phyloP scores from a whole-genome alignment of 2,888 invertebrate genomes.

The Andricus curvator region DNA sequence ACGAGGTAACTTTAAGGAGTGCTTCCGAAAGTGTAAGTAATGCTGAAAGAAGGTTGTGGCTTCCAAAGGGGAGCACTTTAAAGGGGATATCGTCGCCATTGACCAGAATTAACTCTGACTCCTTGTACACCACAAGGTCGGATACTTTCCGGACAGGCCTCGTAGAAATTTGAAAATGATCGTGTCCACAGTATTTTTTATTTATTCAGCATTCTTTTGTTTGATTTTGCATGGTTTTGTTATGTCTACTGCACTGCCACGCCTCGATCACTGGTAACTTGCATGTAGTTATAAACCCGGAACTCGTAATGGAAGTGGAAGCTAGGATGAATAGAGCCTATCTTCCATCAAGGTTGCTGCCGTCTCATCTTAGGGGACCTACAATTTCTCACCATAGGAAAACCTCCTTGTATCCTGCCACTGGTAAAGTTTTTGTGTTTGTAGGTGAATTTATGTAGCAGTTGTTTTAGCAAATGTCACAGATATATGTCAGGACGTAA shows the following conservation, averaged over 20 bases:
- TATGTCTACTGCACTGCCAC: conserved; percentile 73
- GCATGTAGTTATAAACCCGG: conserved; percentile 90
- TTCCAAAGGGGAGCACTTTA: too few species aligned
- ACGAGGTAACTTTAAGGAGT: too few species aligned
- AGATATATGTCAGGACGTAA: neutral
- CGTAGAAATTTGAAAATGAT: neutral
- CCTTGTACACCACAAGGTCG: too few species aligned
- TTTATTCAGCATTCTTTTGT: conserved; percentile 69
- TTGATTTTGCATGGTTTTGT: conserved; percentile 77
- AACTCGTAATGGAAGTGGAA: conserved; percentile 93
- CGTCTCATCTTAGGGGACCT: conserved; percentile 75
- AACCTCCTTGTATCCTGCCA: conserved; percentile 75
- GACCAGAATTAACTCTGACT: too few species aligned
- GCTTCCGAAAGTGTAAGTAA: too few species aligned
- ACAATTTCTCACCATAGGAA: conserved; percentile 76
- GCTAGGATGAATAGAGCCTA: conserved; percentile 87
- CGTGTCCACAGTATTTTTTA: conserved; percentile 52
- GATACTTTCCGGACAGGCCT: too few species aligned
- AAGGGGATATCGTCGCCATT: too few species aligned
- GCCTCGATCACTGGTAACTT: conserved; percentile 56
- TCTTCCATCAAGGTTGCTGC: conserved; percentile 85
- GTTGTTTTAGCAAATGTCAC: neutral
- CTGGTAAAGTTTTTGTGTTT: conserved; percentile 72
- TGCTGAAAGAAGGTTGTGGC: too few species aligned
- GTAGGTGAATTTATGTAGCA: conserved; percentile 45